Percentiles rank a stretch among this genome's conserved stretches.
These are phyloP conservation scores for Eptesicus fuscus DNA, from an alignment of 2,113 vertebrate species.

Conservation along the genomic window DNA sequence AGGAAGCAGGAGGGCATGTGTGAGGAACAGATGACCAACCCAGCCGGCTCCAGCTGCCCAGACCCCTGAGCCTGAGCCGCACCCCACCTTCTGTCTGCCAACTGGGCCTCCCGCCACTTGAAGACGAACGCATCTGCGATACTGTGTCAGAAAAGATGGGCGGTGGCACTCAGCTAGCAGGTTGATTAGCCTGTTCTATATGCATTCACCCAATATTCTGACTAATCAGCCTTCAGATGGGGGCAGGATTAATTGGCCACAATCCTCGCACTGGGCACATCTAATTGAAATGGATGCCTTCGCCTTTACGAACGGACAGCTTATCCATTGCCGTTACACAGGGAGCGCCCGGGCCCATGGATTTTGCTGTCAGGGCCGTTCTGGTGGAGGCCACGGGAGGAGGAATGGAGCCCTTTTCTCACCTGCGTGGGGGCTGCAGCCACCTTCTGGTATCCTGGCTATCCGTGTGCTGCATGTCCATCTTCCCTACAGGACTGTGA, in stretches of 20 bases:
- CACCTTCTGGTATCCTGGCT: background rate
- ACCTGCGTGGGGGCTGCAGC: background rate
- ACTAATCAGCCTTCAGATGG: slow-evolving; percentile 80
- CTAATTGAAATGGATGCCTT: slow-evolving; percentile 78
- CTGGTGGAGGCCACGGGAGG: fast-evolving
- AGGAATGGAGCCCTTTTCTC: background rate
- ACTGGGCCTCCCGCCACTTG: background rate
- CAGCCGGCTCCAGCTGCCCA: background rate
- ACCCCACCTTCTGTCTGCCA: background rate
- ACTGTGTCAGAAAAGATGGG: slow-evolving; percentile 32
- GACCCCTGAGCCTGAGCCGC: background rate
- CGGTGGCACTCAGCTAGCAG: background rate
- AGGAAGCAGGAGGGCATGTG: background rate
- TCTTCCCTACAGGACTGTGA: background rate
- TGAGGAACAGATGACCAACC: background rate
- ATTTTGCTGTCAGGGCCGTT: background rate
- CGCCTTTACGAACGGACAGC: slow-evolving; percentile 51
- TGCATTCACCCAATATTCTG: slow-evolving; percentile 73
- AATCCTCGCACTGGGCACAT: slow-evolving; percentile 60
- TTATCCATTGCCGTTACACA: slow-evolving; percentile 49
- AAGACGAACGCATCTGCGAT: slow-evolving; percentile 35
- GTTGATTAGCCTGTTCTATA: slow-evolving; percentile 75
- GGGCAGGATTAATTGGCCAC: slow-evolving; percentile 79
- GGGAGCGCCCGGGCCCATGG: background rate
- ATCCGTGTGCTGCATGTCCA: background rate